Base-by-base conservation (phyloP, 2,113 vertebrate genomes). In the Aix galericulata region DNA sequence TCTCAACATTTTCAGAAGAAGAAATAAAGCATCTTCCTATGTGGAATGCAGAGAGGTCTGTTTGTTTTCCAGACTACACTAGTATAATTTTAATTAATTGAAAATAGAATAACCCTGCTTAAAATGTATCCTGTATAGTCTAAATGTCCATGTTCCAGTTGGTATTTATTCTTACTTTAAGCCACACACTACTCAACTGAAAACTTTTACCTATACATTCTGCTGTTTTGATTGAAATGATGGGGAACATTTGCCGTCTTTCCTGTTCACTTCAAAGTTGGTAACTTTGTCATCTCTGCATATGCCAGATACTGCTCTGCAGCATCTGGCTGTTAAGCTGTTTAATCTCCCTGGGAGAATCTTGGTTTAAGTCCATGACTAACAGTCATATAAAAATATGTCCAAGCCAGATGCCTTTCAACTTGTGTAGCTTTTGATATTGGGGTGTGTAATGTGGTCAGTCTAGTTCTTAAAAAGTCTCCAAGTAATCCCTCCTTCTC, bases 261-360 rank as follows among this genome's bases (percentile, higher is more conserved):
- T 87, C 92, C 68, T 95, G 77, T 88, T 98, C 86, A 67, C 69
- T 97, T 97, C 62, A 44, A 90, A 95, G 82, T 95, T 64, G 4
- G 72, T 96, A 95, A 95, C 64, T 97, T 97, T 81, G 93, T 97
- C 89, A 92, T 77, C 53, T 96, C 56, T 50, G 4, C 88, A 20
- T 78, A 74, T 77, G 94, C 91, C 86, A 97, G 95, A 69, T 59
- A 92, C 78, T 42, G 38, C 85, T 88, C 91, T 94, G 63, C 59
- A 95, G 93, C 97, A 97, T 97, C 97, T 98, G 96, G 82, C 75
- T 95, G 29, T 90, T 95, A 96, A 97, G 73, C 91, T 97, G 88
- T 96, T 97, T 96, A 91, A 94, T 95, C 78, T 97, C 62, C 79
- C 77, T 92, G 89, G 79, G 81, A 97, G 36, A 94, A 91, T 95